Percentiles rank a stretch among this genome's conserved stretches.
Conservation (phyloP, 2,113 vertebrate species). For the Dasyprocta punctata region DNA sequence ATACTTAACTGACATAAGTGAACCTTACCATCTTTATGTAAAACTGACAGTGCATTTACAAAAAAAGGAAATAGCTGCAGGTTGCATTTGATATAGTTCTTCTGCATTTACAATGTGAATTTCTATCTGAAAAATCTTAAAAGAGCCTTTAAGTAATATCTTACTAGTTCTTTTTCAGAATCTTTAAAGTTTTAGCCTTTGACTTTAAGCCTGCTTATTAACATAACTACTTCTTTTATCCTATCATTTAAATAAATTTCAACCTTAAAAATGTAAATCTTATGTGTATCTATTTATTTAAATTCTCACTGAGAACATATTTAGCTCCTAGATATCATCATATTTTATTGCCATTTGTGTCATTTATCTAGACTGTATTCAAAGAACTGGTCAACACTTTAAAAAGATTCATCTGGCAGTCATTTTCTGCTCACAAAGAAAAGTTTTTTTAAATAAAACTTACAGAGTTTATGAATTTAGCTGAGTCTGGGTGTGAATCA, state of each 20-base stretch:
- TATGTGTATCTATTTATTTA: not conserved
- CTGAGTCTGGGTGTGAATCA: not conserved
- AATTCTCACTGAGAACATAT: slow-evolving; percentile 34
- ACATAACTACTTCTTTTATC: slow-evolving; percentile 38
- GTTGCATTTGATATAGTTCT: slow-evolving; percentile 45
- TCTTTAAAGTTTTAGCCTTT: slow-evolving; percentile 60
- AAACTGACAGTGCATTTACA: not conserved
- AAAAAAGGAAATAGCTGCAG: not conserved
- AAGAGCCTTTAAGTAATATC: slow-evolving; percentile 58
- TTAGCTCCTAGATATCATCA: not conserved
- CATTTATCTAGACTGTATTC: slow-evolving; percentile 27
- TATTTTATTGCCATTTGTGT: slow-evolving; percentile 2
- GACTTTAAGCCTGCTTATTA: slow-evolving; percentile 54
- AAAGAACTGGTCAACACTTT: slow-evolving; percentile 10
- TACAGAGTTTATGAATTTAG: not conserved
- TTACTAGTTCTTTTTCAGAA: slow-evolving; percentile 44
- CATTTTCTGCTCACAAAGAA: slow-evolving; percentile 47
- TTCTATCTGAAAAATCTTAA: slow-evolving; percentile 20
- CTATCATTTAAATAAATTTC: slow-evolving; percentile 47
- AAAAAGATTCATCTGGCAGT: not conserved
- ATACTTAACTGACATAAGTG: not conserved
- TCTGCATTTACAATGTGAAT: slow-evolving; percentile 48
- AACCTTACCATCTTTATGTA: not conserved
- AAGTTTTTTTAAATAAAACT: slow-evolving; percentile 22
- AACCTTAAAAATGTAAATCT: slow-evolving; percentile 27